A percentile compares a stretch with the other conserved stretches of the same genome.
Evolutionary conservation across 1,140 invertebrate species (phyloP).

Genomic region (Pseudachorutes palmiensis): DNA sequence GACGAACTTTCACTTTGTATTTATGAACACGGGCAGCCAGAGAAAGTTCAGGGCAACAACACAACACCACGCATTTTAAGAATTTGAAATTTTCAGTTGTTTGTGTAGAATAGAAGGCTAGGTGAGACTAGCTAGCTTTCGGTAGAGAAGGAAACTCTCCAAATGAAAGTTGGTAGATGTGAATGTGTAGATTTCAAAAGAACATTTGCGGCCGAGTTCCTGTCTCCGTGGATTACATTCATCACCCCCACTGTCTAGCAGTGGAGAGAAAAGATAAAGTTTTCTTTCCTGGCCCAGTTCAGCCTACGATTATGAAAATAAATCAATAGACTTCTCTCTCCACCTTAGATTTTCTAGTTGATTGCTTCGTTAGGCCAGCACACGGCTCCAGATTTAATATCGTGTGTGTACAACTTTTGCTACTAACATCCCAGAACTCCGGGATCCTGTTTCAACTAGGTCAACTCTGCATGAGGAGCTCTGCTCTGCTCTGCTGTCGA

Average conservation of each 20-base stretch:
- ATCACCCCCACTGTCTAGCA: background rate
- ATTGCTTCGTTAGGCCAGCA: background rate
- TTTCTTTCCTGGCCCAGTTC: background rate
- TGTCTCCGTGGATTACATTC: background rate
- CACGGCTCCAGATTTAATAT: background rate
- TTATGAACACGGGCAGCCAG: too few relatives aligned
- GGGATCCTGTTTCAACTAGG: too few relatives aligned
- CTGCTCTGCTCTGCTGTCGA: too few relatives aligned
- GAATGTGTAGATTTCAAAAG: background rate
- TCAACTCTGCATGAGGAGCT: too few relatives aligned
- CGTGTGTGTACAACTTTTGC: background rate
- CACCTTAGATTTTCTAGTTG: background rate
- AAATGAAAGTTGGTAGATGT: background rate
- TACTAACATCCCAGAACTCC: too few relatives aligned
- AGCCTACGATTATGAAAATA: background rate
- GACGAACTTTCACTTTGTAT: conserved; percentile 9
- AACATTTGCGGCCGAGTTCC: background rate
- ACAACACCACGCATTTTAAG: too few relatives aligned
- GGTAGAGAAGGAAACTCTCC: background rate
- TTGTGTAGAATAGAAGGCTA: background rate
- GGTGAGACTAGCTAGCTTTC: background rate
- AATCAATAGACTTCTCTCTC: background rate
- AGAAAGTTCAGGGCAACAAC: background rate
- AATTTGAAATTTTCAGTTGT: too few relatives aligned
- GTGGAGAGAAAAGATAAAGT: background rate